Base-by-base conservation (phyloP, 2,113 vertebrate genomes). In the Polyodon spathula region DNA sequence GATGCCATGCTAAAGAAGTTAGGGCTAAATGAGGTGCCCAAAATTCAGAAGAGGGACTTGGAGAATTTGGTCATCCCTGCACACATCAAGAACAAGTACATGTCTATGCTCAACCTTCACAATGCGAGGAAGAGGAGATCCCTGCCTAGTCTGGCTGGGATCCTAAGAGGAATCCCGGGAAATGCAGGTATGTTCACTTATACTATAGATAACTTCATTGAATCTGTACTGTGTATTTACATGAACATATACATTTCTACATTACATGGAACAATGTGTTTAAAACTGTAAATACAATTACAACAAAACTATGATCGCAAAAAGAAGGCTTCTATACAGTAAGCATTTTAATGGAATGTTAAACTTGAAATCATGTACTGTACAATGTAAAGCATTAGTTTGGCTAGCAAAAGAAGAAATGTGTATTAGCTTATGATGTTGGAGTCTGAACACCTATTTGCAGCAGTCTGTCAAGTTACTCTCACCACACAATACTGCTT, bases 111-210 rank as follows among this genome's bases (percentile, higher is more conserved):
- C 76, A 88, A 86, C 68, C 79, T 79, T 54, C 89, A 93, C 70
- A 80, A 84, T 66, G 81, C 85, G 67, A 86, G 91, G 72, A 89
- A 80, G 61, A 88, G 89, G 40, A 86, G 90, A 57, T 86, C 92
- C 8, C 63, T 90, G 57, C 92, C 93, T 0, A 95, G 91, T 67
- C 70, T 95, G 67, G 90, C 88, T 1, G 86, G 91, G 61, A 95
- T 95, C 67, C 73, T 95, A 64, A 86, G 89, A 63, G 91, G 86
- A 3, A 88, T 90, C 67, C 83, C 89, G 1, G 90, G 91, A 39
- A 89, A 86, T 14, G 67, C 91, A 87, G 93, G 92, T 95, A 84
- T 3, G 58, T 60, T 39, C 11, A 14, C 8, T 46, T 40, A 11
- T 54, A 27, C 27, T 27, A 54, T 17, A 16, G 53, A 6, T 37